Conservation (phyloP, 2,113 vertebrate species). For the Electrona antarctica region DNA sequence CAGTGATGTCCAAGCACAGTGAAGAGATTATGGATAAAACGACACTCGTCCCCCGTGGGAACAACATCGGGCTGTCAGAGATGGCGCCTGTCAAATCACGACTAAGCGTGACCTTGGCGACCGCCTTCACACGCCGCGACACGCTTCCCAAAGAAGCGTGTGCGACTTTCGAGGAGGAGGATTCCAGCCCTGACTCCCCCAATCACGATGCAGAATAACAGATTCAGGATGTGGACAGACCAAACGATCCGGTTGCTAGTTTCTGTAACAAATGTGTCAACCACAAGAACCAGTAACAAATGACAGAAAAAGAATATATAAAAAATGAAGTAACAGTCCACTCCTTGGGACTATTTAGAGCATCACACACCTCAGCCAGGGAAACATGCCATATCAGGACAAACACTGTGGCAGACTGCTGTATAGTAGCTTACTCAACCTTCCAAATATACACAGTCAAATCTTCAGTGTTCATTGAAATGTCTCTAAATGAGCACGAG, state of each 20-base stretch:
- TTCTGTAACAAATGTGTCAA: constrained; percentile 3
- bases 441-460: constrained; percentile 10
- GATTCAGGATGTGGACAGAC: constrained; percentile 33
- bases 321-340: background rate
- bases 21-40: constrained; percentile 98
- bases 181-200: constrained; percentile 90
- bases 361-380: constrained; percentile 8
- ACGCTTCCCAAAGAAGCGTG: constrained; percentile 76
- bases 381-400: constrained; percentile 47
- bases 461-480: too few species aligned
- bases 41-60: constrained; percentile 90
- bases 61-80: constrained; percentile 93
- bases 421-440: constrained; percentile 49
- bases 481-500: too few species aligned
- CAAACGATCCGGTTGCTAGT: constrained; percentile 7
- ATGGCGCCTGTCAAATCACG: constrained; percentile 90
- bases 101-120: constrained; percentile 87
- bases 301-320: background rate
- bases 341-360: constrained; percentile 31
- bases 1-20: constrained; percentile 92
- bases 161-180: constrained; percentile 74
- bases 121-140: constrained; percentile 92
- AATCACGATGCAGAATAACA: constrained; percentile 82
- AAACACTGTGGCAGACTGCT: constrained; percentile 19
- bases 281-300: constrained; percentile 13